A percentile compares a stretch with the other conserved stretches of the same genome.
Conservation (phyloP, 1,140 invertebrate species). For the Brachionus sp. region DNA sequence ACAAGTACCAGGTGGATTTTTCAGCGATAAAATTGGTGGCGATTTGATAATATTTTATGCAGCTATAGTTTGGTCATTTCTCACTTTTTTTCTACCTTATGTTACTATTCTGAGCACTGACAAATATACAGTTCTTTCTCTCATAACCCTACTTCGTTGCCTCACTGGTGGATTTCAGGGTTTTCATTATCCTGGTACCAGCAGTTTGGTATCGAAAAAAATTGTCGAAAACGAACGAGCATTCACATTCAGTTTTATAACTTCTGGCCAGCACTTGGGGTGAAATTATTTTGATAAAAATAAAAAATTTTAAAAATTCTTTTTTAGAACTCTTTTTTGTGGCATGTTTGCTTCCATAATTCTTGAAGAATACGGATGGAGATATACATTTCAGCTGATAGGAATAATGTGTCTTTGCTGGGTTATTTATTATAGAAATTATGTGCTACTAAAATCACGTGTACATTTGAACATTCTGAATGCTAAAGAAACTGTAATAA, state of each 20-base stretch:
- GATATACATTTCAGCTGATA: conserved; percentile 68
- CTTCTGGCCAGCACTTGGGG: conserved; percentile 65
- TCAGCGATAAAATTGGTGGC: conserved; percentile 69
- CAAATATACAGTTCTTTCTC: conserved; percentile 63
- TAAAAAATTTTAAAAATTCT: background rate
- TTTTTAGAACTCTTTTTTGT: conserved; percentile 66
- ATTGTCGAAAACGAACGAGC: conserved; percentile 67
- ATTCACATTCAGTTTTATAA: conserved; percentile 69
- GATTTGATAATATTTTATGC: conserved; percentile 67
- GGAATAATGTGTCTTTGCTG: conserved; percentile 59
- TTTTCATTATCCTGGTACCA: conserved; percentile 72
- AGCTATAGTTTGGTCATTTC: conserved; percentile 67
- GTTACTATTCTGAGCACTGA: conserved; percentile 49
- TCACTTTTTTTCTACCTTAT: conserved; percentile 62
- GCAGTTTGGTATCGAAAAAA: conserved; percentile 68
- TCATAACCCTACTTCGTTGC: conserved; percentile 65
- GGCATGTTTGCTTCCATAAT: conserved; percentile 69
- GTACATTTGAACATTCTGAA: conserved; percentile 23
- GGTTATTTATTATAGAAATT: conserved; percentile 40
- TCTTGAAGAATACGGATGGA: conserved; percentile 68
- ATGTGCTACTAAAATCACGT: conserved; percentile 19
- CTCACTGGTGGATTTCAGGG: conserved; percentile 70
- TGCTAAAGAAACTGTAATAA: conserved; percentile 48
- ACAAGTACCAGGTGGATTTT: conserved; percentile 68
- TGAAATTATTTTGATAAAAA: conserved; percentile 50